Conservation (phyloP, 2,888 invertebrate species). For the Griposia aprilina region DNA sequence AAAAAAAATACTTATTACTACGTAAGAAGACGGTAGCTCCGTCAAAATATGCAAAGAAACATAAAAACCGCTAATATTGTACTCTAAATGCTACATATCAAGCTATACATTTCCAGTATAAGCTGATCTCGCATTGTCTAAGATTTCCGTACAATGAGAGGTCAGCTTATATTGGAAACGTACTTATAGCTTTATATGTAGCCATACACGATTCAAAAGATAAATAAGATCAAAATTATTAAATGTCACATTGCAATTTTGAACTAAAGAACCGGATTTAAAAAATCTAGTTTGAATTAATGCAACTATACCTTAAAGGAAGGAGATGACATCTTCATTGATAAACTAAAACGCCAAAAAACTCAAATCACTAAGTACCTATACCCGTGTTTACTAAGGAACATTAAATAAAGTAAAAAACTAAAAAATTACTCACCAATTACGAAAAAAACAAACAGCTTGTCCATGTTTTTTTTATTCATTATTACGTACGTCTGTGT, state of each 20-base stretch:
- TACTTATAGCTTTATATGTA: too few species aligned
- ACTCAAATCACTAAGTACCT: neutral
- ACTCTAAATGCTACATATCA: neutral
- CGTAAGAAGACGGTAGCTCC: neutral
- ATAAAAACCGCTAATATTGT: neutral
- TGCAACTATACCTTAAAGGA: neutral
- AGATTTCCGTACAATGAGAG: too few species aligned
- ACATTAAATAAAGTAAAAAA: neutral
- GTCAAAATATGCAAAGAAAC: neutral
- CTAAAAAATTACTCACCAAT: constrained; percentile 73
- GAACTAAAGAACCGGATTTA: constrained; percentile 12
- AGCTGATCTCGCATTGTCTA: too few species aligned
- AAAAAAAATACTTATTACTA: too few species aligned
- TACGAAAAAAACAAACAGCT: constrained; percentile 71
- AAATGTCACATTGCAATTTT: constrained; percentile 2
- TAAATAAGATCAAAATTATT: neutral
- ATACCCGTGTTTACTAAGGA: neutral
- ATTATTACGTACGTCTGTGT: constrained; percentile 26
- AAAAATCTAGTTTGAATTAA: constrained; percentile 23
- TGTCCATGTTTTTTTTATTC: constrained; percentile 70
- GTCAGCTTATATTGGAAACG: too few species aligned
- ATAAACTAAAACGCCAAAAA: neutral
- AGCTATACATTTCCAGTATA: too few species aligned
- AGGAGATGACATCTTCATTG: neutral
- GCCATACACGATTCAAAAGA: neutral